phyloP scores from a whole-genome alignment of 2,888 invertebrate species.

The Callosobruchus maculatus region DNA sequence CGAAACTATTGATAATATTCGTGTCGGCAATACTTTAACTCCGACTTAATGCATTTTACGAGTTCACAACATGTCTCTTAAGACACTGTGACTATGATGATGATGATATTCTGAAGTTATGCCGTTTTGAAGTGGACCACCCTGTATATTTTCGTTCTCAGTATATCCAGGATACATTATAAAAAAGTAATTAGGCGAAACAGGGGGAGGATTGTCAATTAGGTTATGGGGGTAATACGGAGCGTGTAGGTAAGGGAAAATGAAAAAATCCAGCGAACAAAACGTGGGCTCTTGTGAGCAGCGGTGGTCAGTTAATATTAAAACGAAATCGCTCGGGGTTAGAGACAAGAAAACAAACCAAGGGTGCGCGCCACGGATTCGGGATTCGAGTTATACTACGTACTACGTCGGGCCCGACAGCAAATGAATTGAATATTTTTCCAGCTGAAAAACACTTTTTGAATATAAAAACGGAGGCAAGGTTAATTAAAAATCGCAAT shows the following conservation, averaged over 20 bases:
- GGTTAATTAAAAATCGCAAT: slow-evolving; percentile 50
- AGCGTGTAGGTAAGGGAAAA: slow-evolving; percentile 1
- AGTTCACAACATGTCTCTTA: too few species aligned
- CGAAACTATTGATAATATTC: too few species aligned
- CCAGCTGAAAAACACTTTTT: slow-evolving; percentile 47
- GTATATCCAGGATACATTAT: neutral
- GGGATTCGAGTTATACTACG: slow-evolving; percentile 24
- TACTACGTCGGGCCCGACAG: slow-evolving; percentile 39
- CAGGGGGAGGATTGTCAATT: neutral
- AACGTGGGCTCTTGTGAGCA: slow-evolving; percentile 7
- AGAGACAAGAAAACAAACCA: slow-evolving; percentile 46
- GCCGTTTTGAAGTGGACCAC: too few species aligned
- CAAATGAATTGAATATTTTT: slow-evolving; percentile 49
- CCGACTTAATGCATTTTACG: too few species aligned
- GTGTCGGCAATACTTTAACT: too few species aligned
- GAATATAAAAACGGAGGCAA: slow-evolving; percentile 46
- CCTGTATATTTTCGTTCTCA: neutral
- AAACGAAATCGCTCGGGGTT: slow-evolving; percentile 28
- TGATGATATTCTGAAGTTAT: too few species aligned
- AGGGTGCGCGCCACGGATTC: slow-evolving; percentile 16
- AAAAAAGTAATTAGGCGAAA: neutral
- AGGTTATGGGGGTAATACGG: neutral
- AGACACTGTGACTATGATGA: too few species aligned
- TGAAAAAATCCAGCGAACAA: slow-evolving; percentile 16
- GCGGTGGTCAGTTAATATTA: slow-evolving; percentile 31